These are phyloP conservation scores for Mycetomoellerius zeteki DNA, from an alignment of 1,140 invertebrate genomes.

Conservation along the genomic window DNA sequence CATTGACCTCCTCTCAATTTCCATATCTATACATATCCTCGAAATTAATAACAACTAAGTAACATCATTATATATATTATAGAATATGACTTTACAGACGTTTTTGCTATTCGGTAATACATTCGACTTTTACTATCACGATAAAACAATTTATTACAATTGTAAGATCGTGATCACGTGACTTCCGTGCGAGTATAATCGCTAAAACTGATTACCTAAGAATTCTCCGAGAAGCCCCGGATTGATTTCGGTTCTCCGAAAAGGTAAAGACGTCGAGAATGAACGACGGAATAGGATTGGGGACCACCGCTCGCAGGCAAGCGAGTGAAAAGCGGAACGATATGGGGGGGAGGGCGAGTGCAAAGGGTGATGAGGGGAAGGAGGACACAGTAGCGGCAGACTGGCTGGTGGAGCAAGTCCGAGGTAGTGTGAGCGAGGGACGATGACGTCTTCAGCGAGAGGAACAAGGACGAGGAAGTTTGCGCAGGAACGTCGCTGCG, in stretches of 20 bases:
- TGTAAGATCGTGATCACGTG: neutral
- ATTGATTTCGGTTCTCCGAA: neutral
- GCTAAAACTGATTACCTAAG: neutral
- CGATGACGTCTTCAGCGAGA: neutral
- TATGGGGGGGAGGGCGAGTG: neutral
- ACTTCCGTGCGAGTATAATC: neutral
- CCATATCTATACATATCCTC: neutral
- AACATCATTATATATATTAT: neutral
- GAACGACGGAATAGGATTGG: slow-evolving; percentile 10
- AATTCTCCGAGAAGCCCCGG: neutral
- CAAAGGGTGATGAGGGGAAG: neutral
- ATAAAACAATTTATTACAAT: neutral
- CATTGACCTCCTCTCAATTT: neutral
- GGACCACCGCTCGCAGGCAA: slow-evolving; percentile 20
- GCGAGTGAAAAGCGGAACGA: slow-evolving; percentile 22
- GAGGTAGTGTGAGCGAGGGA: slow-evolving; percentile 32
- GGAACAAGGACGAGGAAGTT: slow-evolving; percentile 26
- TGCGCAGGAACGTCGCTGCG: slow-evolving; percentile 34
- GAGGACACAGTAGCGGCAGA: slow-evolving; percentile 14
- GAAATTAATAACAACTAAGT: neutral
- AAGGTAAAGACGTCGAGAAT: neutral
- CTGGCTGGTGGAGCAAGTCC: slow-evolving; percentile 42
- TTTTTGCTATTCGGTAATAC: neutral
- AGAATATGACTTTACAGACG: neutral
- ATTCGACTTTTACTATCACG: neutral